Conservation (phyloP, 2,797 vertebrate genomes). For the Cygnus olor region DNA sequence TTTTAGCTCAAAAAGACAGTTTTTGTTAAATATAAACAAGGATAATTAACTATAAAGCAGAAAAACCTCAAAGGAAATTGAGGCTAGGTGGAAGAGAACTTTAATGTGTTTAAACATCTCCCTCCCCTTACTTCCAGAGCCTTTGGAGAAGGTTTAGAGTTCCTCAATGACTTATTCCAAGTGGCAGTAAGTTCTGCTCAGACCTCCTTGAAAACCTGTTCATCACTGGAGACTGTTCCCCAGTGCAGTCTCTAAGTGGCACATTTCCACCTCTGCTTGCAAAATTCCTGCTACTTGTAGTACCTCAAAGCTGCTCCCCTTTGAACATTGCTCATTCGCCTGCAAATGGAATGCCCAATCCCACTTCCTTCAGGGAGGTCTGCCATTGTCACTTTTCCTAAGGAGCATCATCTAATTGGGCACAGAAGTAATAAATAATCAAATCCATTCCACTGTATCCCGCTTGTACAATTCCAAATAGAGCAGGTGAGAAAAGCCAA, state of each 20-base stretch:
- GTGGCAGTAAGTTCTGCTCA: neutral
- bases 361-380: neutral
- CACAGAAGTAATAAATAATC: neutral
- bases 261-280: neutral
- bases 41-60: neutral
- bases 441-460: fast-evolving
- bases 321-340: fast-evolving
- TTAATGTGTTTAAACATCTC: neutral
- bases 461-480: neutral
- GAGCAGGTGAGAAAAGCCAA: neutral
- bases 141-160: neutral
- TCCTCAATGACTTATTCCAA: neutral
- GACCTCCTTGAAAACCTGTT: neutral
- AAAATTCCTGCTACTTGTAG: neutral
- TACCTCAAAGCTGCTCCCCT: neutral
- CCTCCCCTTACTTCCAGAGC: neutral
- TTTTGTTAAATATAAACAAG: neutral
- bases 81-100: neutral
- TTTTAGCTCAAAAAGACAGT: neutral
- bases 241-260: neutral
- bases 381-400: neutral
- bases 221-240: neutral
- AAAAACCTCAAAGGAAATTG: neutral
- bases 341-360: fast-evolving
- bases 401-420: neutral